Evolutionary conservation across 2,888 invertebrate genomes (phyloP), one percentile per base, ranked within the genome.

Genomic region (Lepetodrilus schrolli): DNA sequence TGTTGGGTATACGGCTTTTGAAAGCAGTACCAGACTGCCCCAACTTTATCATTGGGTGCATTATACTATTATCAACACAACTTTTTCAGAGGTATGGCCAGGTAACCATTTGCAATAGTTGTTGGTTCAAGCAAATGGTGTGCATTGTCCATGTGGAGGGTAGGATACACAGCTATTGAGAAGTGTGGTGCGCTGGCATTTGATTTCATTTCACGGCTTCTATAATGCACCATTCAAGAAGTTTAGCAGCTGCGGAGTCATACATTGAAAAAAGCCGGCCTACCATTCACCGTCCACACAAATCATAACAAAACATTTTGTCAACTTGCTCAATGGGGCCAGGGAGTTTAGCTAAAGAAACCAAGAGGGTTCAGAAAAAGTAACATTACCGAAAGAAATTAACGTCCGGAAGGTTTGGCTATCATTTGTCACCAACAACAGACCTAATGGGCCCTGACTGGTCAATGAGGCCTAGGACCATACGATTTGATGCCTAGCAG

Each of bases 281-380:
- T 58, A 58, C 58, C 30, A 58, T 30, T 58, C 21, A 58, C 23
- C 10, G 17, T 43, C 58, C 38, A 38, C 37, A 66, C 21, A 70
- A 70, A 73, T 74, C 51, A 65, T 50, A 76, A 76, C 76, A 76
- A 76, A 76, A 76, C 76, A 51, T 66, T 73, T 68, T 74, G 70
- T 74, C 74, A 51, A 51, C 65, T 71, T 58, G 68, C 65, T 76
- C 73, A 75, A 75, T 73, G 70, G 70, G 73, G 66, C 73, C 50
- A 37, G 30, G 37, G 71, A 13, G 58, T 68, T 47, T 30, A 43
- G 68, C 68, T 26, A 68, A 47, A 30, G 38, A 26, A 43, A 68
- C 30, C 68, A 38, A 21, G 43, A 43, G 21, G 26, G 21, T 23
- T 26, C 17, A 38, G 37, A 20, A 66, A 20, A 37, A 37, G 66